Conservation (phyloP, 2,113 vertebrate genomes). For the Athene cunicularia region DNA sequence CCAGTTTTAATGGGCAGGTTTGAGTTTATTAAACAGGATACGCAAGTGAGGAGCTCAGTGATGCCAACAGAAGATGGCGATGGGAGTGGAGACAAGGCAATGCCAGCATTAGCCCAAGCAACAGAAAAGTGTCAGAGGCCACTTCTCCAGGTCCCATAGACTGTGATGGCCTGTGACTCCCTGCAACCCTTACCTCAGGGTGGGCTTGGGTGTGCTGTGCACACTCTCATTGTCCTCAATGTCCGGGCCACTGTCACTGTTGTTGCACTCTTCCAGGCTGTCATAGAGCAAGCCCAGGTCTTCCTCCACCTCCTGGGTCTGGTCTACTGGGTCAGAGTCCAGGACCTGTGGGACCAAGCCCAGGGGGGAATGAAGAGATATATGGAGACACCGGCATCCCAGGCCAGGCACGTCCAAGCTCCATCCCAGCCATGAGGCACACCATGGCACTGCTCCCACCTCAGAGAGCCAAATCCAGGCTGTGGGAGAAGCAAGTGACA, state of each 20-base stretch:
- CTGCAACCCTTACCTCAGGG: conserved; percentile 84
- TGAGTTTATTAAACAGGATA: not conserved
- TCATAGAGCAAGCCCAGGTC: conserved; percentile 91
- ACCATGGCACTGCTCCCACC: not conserved
- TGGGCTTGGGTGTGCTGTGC: conserved; percentile 96
- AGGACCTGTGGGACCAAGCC: conserved; percentile 81
- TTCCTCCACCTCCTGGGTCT: conserved; percentile 90
- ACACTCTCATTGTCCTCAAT: conserved; percentile 97
- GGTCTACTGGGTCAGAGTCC: conserved; percentile 93
- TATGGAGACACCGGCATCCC: not conserved
- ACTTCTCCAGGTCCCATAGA: not conserved
- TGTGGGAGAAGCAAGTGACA: not conserved
- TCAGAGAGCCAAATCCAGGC: not conserved
- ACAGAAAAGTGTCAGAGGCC: not conserved
- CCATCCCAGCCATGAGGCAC: not conserved
- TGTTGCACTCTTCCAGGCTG: conserved; percentile 94
- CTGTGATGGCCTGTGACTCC: not conserved
- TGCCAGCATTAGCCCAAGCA: not conserved
- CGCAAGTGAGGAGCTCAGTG: not conserved
- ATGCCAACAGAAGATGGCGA: not conserved
- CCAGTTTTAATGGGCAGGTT: not conserved
- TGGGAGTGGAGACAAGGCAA: not conserved
- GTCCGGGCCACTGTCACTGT: conserved; percentile 94
- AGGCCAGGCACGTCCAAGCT: not conserved
- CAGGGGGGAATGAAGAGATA: not conserved